Base-by-base conservation (phyloP, 2,888 invertebrate species). In the Macrophya alboannulata region DNA sequence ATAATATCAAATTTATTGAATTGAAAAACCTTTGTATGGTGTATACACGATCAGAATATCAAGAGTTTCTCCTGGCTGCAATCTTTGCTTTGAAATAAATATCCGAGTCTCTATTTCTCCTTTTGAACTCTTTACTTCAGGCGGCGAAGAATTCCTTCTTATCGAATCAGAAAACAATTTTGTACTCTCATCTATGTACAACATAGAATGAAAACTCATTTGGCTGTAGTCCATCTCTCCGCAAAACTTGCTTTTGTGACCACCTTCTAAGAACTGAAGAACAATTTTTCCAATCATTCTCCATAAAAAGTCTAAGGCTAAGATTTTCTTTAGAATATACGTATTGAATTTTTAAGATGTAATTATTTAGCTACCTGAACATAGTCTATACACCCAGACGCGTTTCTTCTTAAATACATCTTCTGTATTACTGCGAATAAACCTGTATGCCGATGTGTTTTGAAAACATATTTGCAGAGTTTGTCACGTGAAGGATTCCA, bases 341-440 rank as follows among this genome's bases (percentile, higher is more conserved):
- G n/a, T n/a, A n/a, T n/a, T n/a, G n/a, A n/a, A n/a, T n/a, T n/a
- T n/a, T n/a, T n/a, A 10, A 40, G 0, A 62, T 37, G 25, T 9
- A 31, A 68, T 40, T 43, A 21, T 68, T 5, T n/a, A 79, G 15
- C 84, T 89, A 94, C 94, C 90, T 90, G 92, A 12, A 95, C 90
- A 86, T 94, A 95, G 90, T 95, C 95, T 25, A 95, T 90, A 86
- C 95, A 95, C 37, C 93, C 91, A 2, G 92, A 91, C 6, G 90
- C 93, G 86, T 94, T 92, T 81, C 90, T 90, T 55, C 95, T 91
- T 25, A 95, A 91, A 21, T 93, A 92, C 90, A 95, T 92, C 79
- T 92, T 93, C 88, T 95, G 95, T 76, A 95, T 94, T 6, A 95
- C 95, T 31, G 94, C 95, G 86, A 95, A 94, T 12, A 95, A 88